Conservation (phyloP, 2,888 invertebrate species). For the Gnatocerus cornutus region DNA sequence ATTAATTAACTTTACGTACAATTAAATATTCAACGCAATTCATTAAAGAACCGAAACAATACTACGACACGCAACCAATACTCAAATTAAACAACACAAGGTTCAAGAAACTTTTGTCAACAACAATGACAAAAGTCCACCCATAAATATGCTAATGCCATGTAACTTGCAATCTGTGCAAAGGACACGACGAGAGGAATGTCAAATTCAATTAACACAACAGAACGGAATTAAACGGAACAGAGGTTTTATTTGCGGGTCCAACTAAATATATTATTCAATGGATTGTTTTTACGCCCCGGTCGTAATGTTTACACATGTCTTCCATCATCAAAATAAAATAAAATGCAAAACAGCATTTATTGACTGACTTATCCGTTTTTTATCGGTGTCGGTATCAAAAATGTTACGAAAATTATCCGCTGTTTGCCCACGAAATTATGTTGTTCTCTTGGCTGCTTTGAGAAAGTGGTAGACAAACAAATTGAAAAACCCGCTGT, state of each 20-base stretch:
- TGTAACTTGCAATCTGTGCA: slow-evolving; percentile 20
- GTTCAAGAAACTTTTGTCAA: slow-evolving; percentile 12
- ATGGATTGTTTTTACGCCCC: slow-evolving; percentile 16
- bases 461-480: slow-evolving; percentile 6
- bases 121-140: slow-evolving; percentile 18
- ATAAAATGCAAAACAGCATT: too few relatives aligned
- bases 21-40: slow-evolving; percentile 27
- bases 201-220: slow-evolving; percentile 40
- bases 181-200: slow-evolving; percentile 10
- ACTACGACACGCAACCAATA: slow-evolving; percentile 12
- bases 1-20: slow-evolving; percentile 30
- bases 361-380: background rate
- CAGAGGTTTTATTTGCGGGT: slow-evolving; percentile 8
- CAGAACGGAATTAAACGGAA: slow-evolving; percentile 22
- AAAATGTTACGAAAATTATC: slow-evolving; percentile 7
- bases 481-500: slow-evolving; percentile 5
- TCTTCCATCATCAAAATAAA: background rate
- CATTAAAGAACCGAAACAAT: slow-evolving; percentile 15
- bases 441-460: background rate
- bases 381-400: background rate
- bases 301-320: slow-evolving; percentile 9
- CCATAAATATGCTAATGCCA: slow-evolving; percentile 32
- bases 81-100: background rate
- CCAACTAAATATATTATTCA: slow-evolving; percentile 15
- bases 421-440: slow-evolving; percentile 5